These are phyloP conservation scores for Triops cancriformis DNA, from an alignment of 1,140 invertebrate genomes.

Conservation along the genomic window DNA sequence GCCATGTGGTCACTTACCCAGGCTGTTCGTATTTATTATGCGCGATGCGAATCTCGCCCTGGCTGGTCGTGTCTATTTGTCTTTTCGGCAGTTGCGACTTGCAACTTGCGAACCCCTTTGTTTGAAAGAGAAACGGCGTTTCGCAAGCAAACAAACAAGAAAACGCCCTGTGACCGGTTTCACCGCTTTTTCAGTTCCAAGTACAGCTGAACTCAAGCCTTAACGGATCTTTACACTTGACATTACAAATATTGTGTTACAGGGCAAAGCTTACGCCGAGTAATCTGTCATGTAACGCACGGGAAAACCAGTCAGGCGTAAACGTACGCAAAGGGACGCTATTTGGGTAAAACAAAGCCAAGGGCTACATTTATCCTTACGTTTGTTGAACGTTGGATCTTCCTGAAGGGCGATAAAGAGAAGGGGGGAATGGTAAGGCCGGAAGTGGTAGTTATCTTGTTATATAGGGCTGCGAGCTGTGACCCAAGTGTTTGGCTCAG, in stretches of 20 bases:
- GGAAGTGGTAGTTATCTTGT: not conserved
- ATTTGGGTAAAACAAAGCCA: not conserved
- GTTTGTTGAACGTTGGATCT: not conserved
- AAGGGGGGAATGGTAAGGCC: not conserved
- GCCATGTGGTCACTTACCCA: not conserved
- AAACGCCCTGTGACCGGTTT: not conserved
- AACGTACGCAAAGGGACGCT: too few species aligned
- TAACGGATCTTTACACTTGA: not conserved
- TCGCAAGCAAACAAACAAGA: not conserved
- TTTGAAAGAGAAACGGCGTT: not conserved
- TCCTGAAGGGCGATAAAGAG: not conserved
- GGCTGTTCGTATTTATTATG: not conserved
- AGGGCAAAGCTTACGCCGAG: too few species aligned
- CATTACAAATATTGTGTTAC: too few species aligned
- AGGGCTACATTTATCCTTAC: not conserved
- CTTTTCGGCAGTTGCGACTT: slow-evolving; percentile 5
- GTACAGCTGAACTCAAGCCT: not conserved
- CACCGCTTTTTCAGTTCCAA: not conserved
- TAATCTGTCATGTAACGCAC: too few species aligned
- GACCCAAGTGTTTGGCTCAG: not conserved
- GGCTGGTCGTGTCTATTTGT: not conserved
- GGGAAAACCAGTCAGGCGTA: too few species aligned
- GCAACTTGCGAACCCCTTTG: not conserved
- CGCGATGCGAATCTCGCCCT: not conserved
- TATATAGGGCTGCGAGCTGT: not conserved